Evolutionary conservation across 2,888 invertebrate genomes (phyloP).

Genomic region (Osedax fenrisi): DNA sequence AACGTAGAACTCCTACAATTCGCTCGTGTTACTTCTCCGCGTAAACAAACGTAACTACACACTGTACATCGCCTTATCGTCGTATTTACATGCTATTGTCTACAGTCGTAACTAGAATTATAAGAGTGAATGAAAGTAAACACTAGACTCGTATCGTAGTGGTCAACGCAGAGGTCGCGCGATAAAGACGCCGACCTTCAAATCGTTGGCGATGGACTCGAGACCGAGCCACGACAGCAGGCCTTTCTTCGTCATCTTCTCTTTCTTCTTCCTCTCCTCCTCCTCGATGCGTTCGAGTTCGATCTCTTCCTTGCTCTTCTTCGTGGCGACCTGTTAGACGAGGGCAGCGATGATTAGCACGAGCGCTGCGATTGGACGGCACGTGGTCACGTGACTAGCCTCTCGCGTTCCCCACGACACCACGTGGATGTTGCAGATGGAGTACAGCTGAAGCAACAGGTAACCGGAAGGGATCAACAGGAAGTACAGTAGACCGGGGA

Average conservation of each 20-base stretch:
- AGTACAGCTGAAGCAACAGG: slow-evolving; percentile 75
- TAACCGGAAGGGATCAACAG: slow-evolving; percentile 88
- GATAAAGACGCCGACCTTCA: too few species aligned
- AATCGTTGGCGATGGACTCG: slow-evolving; percentile 19
- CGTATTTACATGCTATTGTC: too few species aligned
- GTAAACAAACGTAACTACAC: too few species aligned
- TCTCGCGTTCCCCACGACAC: slow-evolving; percentile 88
- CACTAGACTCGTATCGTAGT: too few species aligned
- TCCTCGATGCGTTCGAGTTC: slow-evolving; percentile 64
- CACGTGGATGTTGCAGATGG: slow-evolving; percentile 78
- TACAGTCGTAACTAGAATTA: too few species aligned
- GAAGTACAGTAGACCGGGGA: slow-evolving; percentile 65
- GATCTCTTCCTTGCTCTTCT: slow-evolving; percentile 37
- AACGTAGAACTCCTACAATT: slow-evolving; percentile 29
- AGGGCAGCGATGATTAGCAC: too few species aligned
- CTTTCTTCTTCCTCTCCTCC: slow-evolving; percentile 56
- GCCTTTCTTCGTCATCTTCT: slow-evolving; percentile 33
- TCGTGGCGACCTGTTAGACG: slow-evolving; percentile 36
- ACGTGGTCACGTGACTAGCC: too few species aligned
- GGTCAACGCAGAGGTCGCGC: too few species aligned
- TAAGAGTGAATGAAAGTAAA: too few species aligned
- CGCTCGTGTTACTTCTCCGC: too few species aligned
- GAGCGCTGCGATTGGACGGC: too few species aligned
- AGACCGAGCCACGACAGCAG: slow-evolving; percentile 30
- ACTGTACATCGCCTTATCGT: too few species aligned